Evolutionary conservation across 2,888 invertebrate genomes (phyloP).

Genomic region (Drosophila conformis): DNA sequence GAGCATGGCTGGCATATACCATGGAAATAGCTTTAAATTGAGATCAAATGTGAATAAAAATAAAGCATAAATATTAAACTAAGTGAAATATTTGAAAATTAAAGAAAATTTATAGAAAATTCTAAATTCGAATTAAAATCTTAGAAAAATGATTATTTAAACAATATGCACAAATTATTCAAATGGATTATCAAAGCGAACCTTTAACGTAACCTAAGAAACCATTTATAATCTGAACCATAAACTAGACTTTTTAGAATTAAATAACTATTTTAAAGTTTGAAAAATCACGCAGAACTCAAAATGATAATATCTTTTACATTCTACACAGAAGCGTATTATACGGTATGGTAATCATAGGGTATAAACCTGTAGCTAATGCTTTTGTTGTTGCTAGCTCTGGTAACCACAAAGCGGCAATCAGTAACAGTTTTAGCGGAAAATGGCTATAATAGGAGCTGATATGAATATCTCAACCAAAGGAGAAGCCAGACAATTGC

Average conservation of each 20-base stretch:
- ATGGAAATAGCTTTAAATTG: background rate
- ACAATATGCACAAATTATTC: background rate
- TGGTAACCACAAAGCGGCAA: constrained; percentile 76
- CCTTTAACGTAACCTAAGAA: too few species aligned
- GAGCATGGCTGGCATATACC: constrained; percentile 2
- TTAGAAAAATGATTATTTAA: background rate
- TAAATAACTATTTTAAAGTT: background rate
- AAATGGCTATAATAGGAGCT: constrained; percentile 79
- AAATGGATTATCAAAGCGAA: background rate
- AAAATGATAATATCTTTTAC: background rate
- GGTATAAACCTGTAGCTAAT: constrained; percentile 6
- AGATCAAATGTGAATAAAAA: background rate
- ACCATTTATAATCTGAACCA: background rate
- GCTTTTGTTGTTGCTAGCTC: constrained; percentile 13
- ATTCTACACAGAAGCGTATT: background rate
- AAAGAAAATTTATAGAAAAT: background rate
- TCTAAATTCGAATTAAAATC: too few species aligned
- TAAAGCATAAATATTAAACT: background rate
- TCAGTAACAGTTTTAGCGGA: constrained; percentile 81
- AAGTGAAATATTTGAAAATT: background rate
- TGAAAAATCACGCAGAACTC: background rate
- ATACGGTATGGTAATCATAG: background rate
- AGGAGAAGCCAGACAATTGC: constrained; percentile 66
- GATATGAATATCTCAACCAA: constrained; percentile 78
- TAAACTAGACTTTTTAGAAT: background rate